phyloP scores from a whole-genome alignment of 2,113 vertebrate species.

The Lepus americanus region DNA sequence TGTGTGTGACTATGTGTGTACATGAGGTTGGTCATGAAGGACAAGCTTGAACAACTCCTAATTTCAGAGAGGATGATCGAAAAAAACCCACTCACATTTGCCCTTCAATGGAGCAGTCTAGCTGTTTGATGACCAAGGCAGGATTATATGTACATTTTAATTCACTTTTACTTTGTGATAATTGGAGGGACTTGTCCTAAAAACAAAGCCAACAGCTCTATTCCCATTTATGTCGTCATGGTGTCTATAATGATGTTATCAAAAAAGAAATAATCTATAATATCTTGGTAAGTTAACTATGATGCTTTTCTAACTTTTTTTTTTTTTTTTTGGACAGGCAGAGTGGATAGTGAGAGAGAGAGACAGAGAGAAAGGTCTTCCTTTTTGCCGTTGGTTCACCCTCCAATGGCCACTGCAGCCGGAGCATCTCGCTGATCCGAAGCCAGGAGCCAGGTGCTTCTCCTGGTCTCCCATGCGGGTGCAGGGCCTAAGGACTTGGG shows the following conservation, averaged over 20 bases:
- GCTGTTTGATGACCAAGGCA: not conserved
- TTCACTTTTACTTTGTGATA: not conserved
- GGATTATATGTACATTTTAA: not conserved
- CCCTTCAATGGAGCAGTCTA: not conserved
- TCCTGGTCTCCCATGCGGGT: too few species aligned
- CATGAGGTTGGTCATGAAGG: not conserved
- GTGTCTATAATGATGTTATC: not conserved
- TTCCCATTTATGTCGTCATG: not conserved
- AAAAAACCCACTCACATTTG: not conserved
- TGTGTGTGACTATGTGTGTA: too few species aligned
- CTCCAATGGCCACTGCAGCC: too few species aligned
- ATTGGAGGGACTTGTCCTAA: not conserved
- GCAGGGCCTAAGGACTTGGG: too few species aligned
- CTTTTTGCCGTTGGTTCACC: too few species aligned
- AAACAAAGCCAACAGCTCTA: not conserved
- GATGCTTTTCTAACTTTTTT: not conserved
- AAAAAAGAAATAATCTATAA: not conserved
- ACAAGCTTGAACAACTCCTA: not conserved
- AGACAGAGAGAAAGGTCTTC: too few species aligned
- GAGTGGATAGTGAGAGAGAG: too few species aligned
- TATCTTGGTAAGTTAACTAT: not conserved
- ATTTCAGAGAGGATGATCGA: not conserved
- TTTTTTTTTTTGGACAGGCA: too few species aligned
- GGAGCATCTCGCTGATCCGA: too few species aligned
- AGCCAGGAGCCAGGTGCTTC: too few species aligned